Percentiles rank a stretch among this genome's conserved stretches.
Evolutionary conservation across 2,797 vertebrate species (phyloP).

Genomic region (Selene dorsalis): DNA sequence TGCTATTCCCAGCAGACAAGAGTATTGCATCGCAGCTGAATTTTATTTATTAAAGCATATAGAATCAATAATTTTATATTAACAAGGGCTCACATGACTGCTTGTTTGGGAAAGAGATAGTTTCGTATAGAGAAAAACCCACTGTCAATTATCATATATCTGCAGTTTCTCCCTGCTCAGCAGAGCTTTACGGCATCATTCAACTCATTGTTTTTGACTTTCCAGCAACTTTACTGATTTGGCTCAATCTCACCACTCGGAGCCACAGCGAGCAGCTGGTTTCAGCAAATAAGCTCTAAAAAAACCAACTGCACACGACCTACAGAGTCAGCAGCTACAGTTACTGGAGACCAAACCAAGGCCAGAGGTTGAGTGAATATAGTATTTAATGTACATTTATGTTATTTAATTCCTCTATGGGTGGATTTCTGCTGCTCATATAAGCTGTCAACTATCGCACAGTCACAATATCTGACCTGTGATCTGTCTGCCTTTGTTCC

Average conservation of each 20-base stretch:
- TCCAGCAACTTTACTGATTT: not conserved
- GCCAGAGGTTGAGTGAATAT: not conserved
- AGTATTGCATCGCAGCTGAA: too few species aligned
- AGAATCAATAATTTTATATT: not conserved
- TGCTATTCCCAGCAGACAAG: not conserved
- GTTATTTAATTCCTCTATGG: not conserved
- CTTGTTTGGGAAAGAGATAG: not conserved
- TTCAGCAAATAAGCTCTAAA: not conserved
- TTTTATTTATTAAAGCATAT: not conserved
- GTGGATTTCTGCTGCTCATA: not conserved
- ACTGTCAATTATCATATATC: not conserved
- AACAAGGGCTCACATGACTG: not conserved
- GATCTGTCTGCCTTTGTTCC: not conserved
- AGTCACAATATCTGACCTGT: constrained; percentile 10
- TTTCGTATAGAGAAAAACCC: not conserved
- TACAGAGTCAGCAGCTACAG: not conserved
- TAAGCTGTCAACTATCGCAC: not conserved
- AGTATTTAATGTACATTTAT: not conserved
- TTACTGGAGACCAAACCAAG: not conserved
- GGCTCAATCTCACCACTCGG: not conserved
- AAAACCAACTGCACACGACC: not conserved
- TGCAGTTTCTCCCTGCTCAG: too few species aligned
- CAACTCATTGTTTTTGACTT: not conserved
- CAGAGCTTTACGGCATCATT: not conserved
- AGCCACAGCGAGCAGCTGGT: not conserved